These are phyloP conservation scores for Nesidiocoris tenuis DNA, from an alignment of 2,888 invertebrate genomes.

Conservation along the genomic window DNA sequence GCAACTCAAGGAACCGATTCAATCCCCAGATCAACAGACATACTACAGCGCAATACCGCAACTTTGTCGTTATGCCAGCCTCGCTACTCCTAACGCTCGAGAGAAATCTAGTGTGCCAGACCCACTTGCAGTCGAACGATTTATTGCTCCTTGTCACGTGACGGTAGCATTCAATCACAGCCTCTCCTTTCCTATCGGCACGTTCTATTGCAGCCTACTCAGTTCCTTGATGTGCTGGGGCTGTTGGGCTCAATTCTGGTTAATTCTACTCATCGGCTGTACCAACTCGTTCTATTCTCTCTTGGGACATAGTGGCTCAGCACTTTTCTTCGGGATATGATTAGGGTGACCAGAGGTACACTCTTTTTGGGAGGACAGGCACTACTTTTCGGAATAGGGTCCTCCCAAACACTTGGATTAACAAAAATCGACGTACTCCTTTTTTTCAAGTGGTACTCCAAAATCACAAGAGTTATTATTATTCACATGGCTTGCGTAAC, in stretches of 20 bases:
- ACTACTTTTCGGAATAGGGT: no score
- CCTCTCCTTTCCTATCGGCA: constrained; percentile 21
- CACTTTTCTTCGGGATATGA: not conserved
- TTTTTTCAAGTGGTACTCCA: no score
- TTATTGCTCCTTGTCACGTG: constrained; percentile 27
- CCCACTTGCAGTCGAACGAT: not conserved
- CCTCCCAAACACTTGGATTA: no score
- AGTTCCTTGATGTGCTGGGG: not conserved
- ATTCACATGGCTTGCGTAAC: no score
- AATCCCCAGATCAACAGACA: no score
- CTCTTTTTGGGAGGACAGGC: not conserved
- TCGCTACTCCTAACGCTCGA: no score
- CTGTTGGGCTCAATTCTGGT: not conserved
- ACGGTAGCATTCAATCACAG: constrained; percentile 26
- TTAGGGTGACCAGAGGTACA: not conserved
- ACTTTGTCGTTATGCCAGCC: no score
- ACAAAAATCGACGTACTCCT: no score
- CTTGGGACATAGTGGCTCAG: not conserved
- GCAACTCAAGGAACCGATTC: no score
- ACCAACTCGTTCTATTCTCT: not conserved
- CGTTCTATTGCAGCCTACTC: not conserved
- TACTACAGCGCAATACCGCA: no score
- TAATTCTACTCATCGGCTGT: not conserved
- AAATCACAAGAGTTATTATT: no score
- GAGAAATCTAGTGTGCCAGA: not conserved